Conservation (phyloP, 2,888 invertebrate genomes). For the Epinotia nisella region DNA sequence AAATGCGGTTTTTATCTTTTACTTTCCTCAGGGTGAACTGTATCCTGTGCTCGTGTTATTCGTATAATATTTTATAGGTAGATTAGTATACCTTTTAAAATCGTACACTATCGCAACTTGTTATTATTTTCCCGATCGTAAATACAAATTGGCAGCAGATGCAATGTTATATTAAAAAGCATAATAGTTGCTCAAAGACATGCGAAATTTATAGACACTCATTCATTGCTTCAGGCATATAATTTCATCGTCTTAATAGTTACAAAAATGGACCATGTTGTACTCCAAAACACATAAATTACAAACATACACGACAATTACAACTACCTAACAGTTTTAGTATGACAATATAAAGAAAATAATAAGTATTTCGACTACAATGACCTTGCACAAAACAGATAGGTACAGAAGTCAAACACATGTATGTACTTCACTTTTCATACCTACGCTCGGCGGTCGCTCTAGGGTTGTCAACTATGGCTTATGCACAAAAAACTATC, state of each 20-base stretch:
- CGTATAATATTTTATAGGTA: neutral
- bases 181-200: conserved; percentile 42
- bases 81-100: neutral
- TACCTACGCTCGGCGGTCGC: too few species aligned
- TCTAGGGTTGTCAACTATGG: too few species aligned
- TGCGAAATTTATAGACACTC: conserved; percentile 3
- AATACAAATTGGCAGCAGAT: conserved; percentile 31
- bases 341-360: neutral
- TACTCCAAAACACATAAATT: neutral
- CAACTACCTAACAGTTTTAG: neutral
- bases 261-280: neutral
- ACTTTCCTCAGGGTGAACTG: conserved; percentile 1
- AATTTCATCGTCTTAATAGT: neutral
- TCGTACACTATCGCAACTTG: conserved; percentile 21
- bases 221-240: neutral
- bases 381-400: too few species aligned
- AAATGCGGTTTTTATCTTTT: conserved; percentile 11
- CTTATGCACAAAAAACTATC: too few species aligned
- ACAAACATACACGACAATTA: neutral
- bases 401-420: too few species aligned
- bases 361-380: neutral
- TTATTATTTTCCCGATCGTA: conserved; percentile 31
- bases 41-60: neutral
- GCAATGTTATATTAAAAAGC: conserved; percentile 41
- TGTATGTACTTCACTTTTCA: too few species aligned